A percentile compares a stretch with the other conserved stretches of the same genome.
These are phyloP conservation scores for Spicauda simplicius DNA, from an alignment of 2,888 invertebrate genomes.

Conservation along the genomic window DNA sequence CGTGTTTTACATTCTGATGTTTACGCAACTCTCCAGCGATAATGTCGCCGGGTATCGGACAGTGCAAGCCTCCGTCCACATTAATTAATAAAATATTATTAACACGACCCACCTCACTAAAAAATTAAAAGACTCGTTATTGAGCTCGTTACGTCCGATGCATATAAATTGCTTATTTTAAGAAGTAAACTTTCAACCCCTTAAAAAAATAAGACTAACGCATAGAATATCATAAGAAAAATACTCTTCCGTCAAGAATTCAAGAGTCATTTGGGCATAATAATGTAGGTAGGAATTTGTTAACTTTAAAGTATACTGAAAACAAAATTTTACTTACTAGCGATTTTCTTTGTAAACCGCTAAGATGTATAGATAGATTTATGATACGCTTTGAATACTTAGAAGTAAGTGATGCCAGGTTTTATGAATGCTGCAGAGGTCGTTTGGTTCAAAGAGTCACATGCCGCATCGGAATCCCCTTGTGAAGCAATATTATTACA, in stretches of 20 bases:
- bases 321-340: too few relatives aligned
- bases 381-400: too few relatives aligned
- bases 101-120: slow-evolving; percentile 73
- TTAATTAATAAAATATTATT: slow-evolving; percentile 80
- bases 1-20: slow-evolving; percentile 82
- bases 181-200: slow-evolving; percentile 53
- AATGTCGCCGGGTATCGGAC: slow-evolving; percentile 76
- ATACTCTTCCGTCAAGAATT: too few relatives aligned
- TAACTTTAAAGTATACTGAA: too few relatives aligned
- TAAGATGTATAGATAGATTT: too few relatives aligned
- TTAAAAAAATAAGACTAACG: slow-evolving; percentile 17
- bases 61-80: slow-evolving; percentile 65
- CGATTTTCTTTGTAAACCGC: too few relatives aligned
- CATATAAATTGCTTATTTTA: slow-evolving; percentile 77
- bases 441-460: slow-evolving; percentile 35
- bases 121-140: slow-evolving; percentile 79
- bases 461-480: slow-evolving; percentile 57
- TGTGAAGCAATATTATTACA: slow-evolving; percentile 55
- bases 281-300: too few relatives aligned
- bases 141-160: slow-evolving; percentile 68
- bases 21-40: slow-evolving; percentile 80
- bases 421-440: too few relatives aligned
- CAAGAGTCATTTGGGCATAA: too few relatives aligned
- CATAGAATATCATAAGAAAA: too few relatives aligned
- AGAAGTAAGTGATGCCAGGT: too few relatives aligned